These are phyloP conservation scores for Polydrusus tereticollis DNA, from an alignment of 2,888 invertebrate genomes.

Conservation along the genomic window DNA sequence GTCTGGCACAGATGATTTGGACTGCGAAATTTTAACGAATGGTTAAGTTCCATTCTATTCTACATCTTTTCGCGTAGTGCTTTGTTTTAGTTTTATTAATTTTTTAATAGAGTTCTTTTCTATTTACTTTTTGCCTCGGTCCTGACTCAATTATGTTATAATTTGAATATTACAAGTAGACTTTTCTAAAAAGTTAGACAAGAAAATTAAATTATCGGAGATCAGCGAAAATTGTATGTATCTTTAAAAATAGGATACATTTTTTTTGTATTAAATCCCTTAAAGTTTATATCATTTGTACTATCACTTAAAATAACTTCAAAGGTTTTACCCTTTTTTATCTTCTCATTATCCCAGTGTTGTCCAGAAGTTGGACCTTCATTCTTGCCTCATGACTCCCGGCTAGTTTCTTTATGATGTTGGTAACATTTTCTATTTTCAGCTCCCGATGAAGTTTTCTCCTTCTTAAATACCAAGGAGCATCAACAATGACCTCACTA, in stretches of 20 bases:
- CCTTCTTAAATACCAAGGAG: background rate
- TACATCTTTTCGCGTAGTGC: background rate
- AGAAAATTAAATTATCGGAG: background rate
- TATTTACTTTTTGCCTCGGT: background rate
- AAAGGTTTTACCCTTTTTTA: too few species aligned
- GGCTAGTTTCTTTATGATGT: too few species aligned
- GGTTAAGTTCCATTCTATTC: background rate
- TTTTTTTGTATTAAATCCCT: too few species aligned
- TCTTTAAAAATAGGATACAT: too few species aligned
- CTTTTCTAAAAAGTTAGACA: background rate
- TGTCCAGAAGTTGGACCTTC: too few species aligned
- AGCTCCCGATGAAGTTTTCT: too few species aligned
- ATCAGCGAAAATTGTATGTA: too few species aligned
- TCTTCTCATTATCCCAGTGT: too few species aligned
- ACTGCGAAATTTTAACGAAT: slow-evolving; percentile 16
- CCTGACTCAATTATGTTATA: slow-evolving; percentile 13
- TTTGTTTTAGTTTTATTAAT: slow-evolving; percentile 13
- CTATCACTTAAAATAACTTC: too few species aligned
- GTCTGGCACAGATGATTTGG: slow-evolving; percentile 7
- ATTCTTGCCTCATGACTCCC: too few species aligned
- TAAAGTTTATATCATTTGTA: too few species aligned
- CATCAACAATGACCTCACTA: background rate
- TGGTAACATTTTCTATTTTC: too few species aligned
- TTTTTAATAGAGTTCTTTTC: slow-evolving; percentile 10
- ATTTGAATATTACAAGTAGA: background rate